Conservation (phyloP, 2,797 vertebrate species). For the Poliocrania exsul region DNA sequence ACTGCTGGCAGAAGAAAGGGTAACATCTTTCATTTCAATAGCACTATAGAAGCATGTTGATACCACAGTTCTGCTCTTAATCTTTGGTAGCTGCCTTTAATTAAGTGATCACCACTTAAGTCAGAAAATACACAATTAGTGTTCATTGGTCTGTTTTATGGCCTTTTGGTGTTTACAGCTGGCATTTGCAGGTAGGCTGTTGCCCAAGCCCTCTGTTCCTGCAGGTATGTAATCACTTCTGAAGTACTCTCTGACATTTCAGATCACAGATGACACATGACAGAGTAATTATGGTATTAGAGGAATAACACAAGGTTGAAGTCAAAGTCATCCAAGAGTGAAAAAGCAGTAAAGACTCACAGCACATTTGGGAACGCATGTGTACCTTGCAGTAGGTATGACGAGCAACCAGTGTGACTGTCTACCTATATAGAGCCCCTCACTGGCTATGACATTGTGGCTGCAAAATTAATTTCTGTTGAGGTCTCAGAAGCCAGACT, state of each 20-base stretch:
- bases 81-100: background rate
- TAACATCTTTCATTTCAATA: background rate
- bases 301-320: slow-evolving; percentile 22
- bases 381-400: background rate
- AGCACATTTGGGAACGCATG: background rate
- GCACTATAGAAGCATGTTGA: background rate
- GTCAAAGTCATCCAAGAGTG: background rate
- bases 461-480: background rate
- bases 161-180: background rate
- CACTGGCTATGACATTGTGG: background rate
- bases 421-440: background rate
- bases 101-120: background rate
- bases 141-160: background rate
- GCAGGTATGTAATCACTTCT: background rate
- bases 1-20: background rate
- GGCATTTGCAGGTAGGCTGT: background rate
- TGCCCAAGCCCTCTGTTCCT: background rate
- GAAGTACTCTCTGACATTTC: background rate
- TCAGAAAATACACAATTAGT: background rate
- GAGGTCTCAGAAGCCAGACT: background rate
- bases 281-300: slow-evolving; percentile 16
- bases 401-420: background rate
- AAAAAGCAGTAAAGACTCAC: background rate
- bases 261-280: background rate
- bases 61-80: slow-evolving; percentile 4